Evolutionary conservation across 2,797 vertebrate genomes (phyloP).

Genomic region (Pseudochaenichthys georgianus): DNA sequence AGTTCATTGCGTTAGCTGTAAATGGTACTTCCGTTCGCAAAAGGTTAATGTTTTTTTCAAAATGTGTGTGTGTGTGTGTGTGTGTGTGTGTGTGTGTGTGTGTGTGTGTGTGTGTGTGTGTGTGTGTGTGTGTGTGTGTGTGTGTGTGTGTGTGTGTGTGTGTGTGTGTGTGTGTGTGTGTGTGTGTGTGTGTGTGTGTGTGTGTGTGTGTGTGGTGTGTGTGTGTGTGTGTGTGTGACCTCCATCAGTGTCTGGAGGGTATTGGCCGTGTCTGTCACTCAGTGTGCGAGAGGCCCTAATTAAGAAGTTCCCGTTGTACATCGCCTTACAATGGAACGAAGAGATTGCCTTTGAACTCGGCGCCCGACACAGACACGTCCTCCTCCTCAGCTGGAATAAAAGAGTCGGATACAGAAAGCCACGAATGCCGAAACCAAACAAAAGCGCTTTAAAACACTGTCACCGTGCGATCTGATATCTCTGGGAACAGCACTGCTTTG

Average conservation of each 20-base stretch:
- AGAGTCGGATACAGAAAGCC: conserved; percentile 81
- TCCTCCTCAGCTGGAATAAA: conserved; percentile 78
- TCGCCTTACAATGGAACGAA: conserved; percentile 77
- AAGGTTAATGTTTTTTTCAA: conserved; percentile 44
- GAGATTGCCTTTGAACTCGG: conserved; percentile 83
- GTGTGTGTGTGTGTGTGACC: conserved; percentile 71
- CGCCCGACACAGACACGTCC: conserved; percentile 77
- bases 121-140: conserved; percentile 19
- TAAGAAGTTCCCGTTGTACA: conserved; percentile 82
- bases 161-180: conserved; percentile 28
- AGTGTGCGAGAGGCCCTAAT: conserved; percentile 78
- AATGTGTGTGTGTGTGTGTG: conserved; percentile 21
- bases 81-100: too few species aligned
- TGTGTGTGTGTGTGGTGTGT: too few species aligned
- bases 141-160: conserved; percentile 14
- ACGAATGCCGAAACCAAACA: conserved; percentile 83
- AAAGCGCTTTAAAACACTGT: conserved; percentile 85
- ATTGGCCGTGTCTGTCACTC: conserved; percentile 80
- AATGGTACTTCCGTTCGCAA: conserved; percentile 41
- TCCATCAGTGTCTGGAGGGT: conserved; percentile 79
- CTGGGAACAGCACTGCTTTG: conserved; percentile 79
- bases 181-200: too few species aligned
- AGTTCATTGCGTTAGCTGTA: conserved; percentile 31
- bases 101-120: conserved; percentile 22
- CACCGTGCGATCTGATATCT: conserved; percentile 84